Conservation (phyloP, 2,797 vertebrate species). For the Setipinna tenuifilis region DNA sequence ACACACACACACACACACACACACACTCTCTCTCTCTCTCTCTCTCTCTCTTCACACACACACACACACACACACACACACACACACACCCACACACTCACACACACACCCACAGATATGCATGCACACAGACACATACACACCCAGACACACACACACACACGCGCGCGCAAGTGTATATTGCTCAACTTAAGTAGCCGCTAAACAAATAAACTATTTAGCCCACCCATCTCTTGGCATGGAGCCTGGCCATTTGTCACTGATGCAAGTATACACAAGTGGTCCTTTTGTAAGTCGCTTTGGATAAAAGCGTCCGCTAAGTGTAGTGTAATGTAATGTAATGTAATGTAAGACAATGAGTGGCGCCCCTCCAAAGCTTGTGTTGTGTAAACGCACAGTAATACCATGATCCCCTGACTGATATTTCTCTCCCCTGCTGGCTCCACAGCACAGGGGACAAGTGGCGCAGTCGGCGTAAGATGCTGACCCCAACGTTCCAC, state of each 20-base stretch:
- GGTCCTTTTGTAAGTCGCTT: background rate
- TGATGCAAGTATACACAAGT: background rate
- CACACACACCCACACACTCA: background rate
- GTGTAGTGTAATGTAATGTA: no score
- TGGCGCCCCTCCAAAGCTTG: no score
- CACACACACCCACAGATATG: no score
- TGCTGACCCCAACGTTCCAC: slow-evolving; percentile 87
- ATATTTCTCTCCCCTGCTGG: background rate
- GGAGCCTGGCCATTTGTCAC: background rate
- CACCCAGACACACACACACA: no score
- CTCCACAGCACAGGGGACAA: slow-evolving; percentile 77
- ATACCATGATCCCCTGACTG: background rate
- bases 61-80: no score
- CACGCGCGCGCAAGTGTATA: background rate
- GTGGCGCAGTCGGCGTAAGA: slow-evolving; percentile 81
- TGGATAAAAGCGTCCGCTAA: no score
- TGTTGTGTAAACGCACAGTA: background rate
- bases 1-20: no score
- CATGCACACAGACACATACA: no score
- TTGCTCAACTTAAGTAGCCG: background rate
- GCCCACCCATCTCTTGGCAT: slow-evolving; percentile 11
- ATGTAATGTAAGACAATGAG: no score
- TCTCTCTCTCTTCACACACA: no score
- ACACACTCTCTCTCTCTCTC: no score
- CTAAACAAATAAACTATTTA: background rate